Base-by-base conservation (phyloP, 2,888 invertebrate species). In the Galeopsomyia nigrocyanea region DNA sequence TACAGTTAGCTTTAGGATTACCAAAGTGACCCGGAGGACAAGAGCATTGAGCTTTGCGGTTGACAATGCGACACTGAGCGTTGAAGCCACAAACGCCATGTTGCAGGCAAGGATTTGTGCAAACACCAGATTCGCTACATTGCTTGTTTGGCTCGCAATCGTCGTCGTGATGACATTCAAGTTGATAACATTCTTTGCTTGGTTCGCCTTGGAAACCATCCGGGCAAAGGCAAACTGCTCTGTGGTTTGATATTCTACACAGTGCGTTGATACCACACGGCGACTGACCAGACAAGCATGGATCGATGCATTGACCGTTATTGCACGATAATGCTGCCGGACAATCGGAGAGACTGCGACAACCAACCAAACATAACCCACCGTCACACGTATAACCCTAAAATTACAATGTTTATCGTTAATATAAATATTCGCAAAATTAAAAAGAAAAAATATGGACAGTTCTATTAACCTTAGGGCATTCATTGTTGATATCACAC, bases 121-220 rank as follows among this genome's bases (percentile, higher is more conserved):
- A 96, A 31, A 92, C 92, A 6, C 92, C 90, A 64, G 89, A 88
- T 14, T 87, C 83, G 78, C 91, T 90, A 82, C 96, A 96, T 77
- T 90, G 90, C 85, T 95, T 95, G 79, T 92, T 93, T 1, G 89
- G 81, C 66, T 93, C 93, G 82, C 96, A 96, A 80, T 96, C 95
- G 10, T 90, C 89, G 82, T 95, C 92, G 62, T 88, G 88, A 68
- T 90, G 88, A 80, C 96, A 96, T 87, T 95, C 94, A 77, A 93
- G 92, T 75, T 92, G 90, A 75, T 90, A 90, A 80, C 95, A 95
- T 80, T 91, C 90, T 76, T 90, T 91, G 71, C 90, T 90, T 0
- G 95, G 94, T 82, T 95, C 94, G 0, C 95, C 95, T 77, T 93
- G 93, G 82, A 90, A 94, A 17, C 96, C 95, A 81, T 94, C 94